Conservation (phyloP, 2,888 invertebrate species). For the Cantharis flavilabris region DNA sequence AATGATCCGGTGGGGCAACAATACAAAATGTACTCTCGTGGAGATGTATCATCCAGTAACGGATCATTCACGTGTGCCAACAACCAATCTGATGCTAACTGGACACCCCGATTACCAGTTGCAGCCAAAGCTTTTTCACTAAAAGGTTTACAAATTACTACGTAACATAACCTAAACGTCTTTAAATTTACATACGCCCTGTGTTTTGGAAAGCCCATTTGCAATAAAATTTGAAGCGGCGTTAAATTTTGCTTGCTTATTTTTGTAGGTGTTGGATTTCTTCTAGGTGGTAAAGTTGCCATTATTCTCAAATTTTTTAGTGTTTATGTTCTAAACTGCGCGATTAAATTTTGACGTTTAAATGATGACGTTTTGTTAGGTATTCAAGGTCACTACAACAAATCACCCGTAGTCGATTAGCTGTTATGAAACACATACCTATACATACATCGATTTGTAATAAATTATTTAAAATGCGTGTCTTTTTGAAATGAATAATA, state of each 20-base stretch:
- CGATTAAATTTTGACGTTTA: constrained; percentile 38
- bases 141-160: constrained; percentile 38
- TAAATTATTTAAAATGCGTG: background rate
- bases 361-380: constrained; percentile 37
- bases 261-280: constrained; percentile 73
- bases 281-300: constrained; percentile 78
- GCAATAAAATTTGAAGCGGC: constrained; percentile 80
- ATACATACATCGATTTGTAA: background rate
- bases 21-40: constrained; percentile 86
- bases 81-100: constrained; percentile 89
- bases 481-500: background rate
- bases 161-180: constrained; percentile 5
- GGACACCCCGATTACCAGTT: constrained; percentile 85
- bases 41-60: constrained; percentile 73
- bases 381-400: background rate
- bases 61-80: constrained; percentile 87
- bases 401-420: background rate
- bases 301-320: constrained; percentile 53
- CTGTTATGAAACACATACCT: background rate
- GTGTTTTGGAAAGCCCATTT: constrained; percentile 88
- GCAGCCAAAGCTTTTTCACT: constrained; percentile 90
- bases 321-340: background rate
- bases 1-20: constrained; percentile 82
- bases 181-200: constrained; percentile 73
- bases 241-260: constrained; percentile 74